phyloP scores from a whole-genome alignment of 1,140 invertebrate genomes.

The Maconellicoccus hirsutus region DNA sequence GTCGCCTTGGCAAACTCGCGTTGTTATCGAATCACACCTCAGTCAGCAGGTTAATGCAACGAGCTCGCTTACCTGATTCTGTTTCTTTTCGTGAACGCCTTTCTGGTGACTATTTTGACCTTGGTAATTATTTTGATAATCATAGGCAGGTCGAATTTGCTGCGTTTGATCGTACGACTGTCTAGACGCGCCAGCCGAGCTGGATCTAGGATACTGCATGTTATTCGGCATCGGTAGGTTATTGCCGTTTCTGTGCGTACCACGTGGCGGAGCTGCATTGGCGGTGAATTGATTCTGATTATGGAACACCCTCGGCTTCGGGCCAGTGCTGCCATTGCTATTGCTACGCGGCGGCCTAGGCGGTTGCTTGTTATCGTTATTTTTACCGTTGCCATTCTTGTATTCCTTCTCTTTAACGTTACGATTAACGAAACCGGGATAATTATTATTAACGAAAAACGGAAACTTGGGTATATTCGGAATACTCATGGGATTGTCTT shows the following conservation, averaged over 20 bases:
- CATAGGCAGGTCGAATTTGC: neutral
- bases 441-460: slow-evolving; percentile 1
- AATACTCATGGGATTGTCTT: neutral
- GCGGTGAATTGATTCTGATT: slow-evolving; percentile 9
- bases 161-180: neutral
- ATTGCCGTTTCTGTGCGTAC: neutral
- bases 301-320: neutral
- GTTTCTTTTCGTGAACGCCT: neutral
- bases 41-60: too few species aligned
- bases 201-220: neutral
- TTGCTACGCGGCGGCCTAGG: neutral
- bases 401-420: slow-evolving; percentile 8
- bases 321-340: neutral
- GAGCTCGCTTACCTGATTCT: neutral
- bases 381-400: neutral
- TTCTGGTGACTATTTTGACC: neutral
- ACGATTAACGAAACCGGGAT: slow-evolving; percentile 11
- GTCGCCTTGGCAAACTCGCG: too few species aligned
- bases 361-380: neutral
- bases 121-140: slow-evolving; percentile 7
- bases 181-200: neutral
- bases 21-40: too few species aligned
- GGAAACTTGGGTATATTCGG: slow-evolving; percentile 11
- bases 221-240: neutral
- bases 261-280: neutral